phyloP scores from a whole-genome alignment of 2,888 invertebrate genomes.

The Chrysolina haemoptera region DNA sequence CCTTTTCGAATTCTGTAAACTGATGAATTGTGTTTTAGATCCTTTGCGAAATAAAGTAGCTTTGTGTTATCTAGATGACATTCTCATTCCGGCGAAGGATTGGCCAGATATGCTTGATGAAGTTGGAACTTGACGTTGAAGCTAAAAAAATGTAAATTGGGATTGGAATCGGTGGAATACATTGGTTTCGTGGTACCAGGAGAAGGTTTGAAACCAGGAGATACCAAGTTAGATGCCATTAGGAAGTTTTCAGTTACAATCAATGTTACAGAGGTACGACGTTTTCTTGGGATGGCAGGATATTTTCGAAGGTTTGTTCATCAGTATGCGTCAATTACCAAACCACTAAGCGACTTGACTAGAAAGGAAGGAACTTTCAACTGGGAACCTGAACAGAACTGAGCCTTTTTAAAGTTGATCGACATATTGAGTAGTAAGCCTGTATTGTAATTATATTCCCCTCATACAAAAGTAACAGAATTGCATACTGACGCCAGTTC shows the following conservation, averaged over 20 bases:
- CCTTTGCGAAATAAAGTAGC: not conserved
- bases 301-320: not conserved
- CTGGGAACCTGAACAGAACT: not conserved
- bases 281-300: not conserved
- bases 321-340: not conserved
- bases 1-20: constrained; percentile 37
- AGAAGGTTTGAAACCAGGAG: not conserved
- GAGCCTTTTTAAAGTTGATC: not conserved
- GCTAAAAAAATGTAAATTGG: not conserved
- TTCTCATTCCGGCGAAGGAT: not conserved
- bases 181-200: not conserved
- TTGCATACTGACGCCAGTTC: not conserved
- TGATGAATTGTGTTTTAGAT: constrained; percentile 32
- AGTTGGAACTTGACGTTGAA: not conserved
- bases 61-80: not conserved
- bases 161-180: not conserved
- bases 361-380: not conserved
- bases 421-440: not conserved
- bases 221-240: not conserved
- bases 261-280: constrained; percentile 1
- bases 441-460: not conserved
- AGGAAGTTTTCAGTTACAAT: not conserved
- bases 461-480: not conserved
- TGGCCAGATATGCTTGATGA: not conserved
- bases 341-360: not conserved